Evolutionary conservation across 2,797 vertebrate species (phyloP).

Genomic region (Sciaenops ocellatus): DNA sequence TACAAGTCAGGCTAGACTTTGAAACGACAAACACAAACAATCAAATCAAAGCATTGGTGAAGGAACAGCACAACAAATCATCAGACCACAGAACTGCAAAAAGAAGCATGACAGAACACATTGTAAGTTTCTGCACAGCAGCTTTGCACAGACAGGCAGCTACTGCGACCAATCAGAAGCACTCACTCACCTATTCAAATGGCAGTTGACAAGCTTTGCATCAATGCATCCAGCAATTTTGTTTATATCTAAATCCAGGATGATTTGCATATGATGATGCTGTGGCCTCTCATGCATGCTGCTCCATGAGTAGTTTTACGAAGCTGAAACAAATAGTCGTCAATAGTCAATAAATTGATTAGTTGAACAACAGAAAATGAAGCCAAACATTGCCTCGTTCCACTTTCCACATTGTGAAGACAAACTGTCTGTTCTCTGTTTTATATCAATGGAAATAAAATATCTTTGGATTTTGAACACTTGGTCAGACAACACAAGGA

Average conservation of each 20-base stretch:
- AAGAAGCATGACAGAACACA: background rate
- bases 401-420: background rate
- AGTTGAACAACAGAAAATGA: no score
- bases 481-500: background rate
- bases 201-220: background rate
- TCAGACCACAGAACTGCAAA: background rate
- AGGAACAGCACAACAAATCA: background rate
- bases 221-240: background rate
- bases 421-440: background rate
- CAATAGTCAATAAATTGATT: background rate
- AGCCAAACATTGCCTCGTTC: background rate
- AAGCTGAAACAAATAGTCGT: background rate
- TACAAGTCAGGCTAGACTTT: background rate
- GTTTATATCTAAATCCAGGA: background rate
- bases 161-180: conserved; percentile 4
- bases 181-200: background rate
- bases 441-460: background rate
- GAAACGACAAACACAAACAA: background rate
- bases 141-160: no score
- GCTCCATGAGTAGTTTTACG: no score
- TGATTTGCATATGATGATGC: background rate
- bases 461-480: background rate
- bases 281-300: background rate
- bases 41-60: conserved; percentile 10
- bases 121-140: background rate